A percentile compares a stretch with the other conserved stretches of the same genome.
Evolutionary conservation across 1,140 invertebrate species (phyloP).

Genomic region (Pachypsylla venusta): DNA sequence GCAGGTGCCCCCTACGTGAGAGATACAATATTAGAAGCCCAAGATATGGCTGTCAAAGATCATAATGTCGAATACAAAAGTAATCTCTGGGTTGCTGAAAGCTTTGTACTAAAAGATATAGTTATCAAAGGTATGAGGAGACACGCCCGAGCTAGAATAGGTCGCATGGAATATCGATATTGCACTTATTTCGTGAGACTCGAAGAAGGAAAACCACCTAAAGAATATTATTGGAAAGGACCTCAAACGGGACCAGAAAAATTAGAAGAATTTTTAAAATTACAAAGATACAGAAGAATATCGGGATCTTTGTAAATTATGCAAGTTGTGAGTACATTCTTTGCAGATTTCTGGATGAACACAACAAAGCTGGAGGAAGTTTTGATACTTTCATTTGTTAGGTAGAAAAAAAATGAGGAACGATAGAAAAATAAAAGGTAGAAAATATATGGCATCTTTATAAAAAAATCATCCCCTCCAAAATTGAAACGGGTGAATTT

Average conservation of each 20-base stretch:
- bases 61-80: slow-evolving; percentile 92
- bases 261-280: slow-evolving; percentile 52
- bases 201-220: slow-evolving; percentile 84
- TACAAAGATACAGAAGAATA: slow-evolving; percentile 54
- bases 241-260: slow-evolving; percentile 52
- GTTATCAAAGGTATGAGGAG: slow-evolving; percentile 66
- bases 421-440: no score
- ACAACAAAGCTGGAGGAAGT: no score
- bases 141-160: slow-evolving; percentile 54
- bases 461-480: no score
- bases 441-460: no score
- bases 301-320: slow-evolving; percentile 44
- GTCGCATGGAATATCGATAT: slow-evolving; percentile 60
- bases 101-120: slow-evolving; percentile 55
- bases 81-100: slow-evolving; percentile 93
- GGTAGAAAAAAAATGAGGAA: no score
- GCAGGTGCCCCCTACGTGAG: slow-evolving; percentile 50
- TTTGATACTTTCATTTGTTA: no score
- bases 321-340: no score
- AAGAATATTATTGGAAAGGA: slow-evolving; percentile 50
- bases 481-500: no score
- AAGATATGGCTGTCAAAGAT: slow-evolving; percentile 64
- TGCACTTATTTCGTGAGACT: slow-evolving; percentile 77
- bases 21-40: slow-evolving; percentile 74
- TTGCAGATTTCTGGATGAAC: no score